These are phyloP conservation scores for Cheilosia pagana DNA, from an alignment of 2,888 invertebrate species.

Conservation along the genomic window DNA sequence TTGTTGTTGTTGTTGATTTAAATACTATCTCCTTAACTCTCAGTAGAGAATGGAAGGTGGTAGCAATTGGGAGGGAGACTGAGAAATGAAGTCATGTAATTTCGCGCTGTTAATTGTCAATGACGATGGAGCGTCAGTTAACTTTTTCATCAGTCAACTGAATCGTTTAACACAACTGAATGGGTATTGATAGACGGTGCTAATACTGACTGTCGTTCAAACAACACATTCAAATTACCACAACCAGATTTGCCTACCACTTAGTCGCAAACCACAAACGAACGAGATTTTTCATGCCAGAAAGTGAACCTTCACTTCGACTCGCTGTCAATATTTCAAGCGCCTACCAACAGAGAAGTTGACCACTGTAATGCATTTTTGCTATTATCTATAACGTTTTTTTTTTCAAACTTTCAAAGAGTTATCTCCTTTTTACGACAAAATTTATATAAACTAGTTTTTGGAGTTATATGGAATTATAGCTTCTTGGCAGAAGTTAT, in stretches of 20 bases:
- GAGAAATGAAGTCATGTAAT: constrained; percentile 44
- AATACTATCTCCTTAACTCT: not conserved
- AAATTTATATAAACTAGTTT: too few relatives aligned
- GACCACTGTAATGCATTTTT: too few relatives aligned
- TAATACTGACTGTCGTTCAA: constrained; percentile 8
- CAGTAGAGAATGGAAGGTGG: constrained; percentile 5
- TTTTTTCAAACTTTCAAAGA: too few relatives aligned
- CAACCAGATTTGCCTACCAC: constrained; percentile 62
- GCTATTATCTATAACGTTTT: too few relatives aligned
- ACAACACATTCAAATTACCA: constrained; percentile 42
- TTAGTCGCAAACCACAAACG: constrained; percentile 7
- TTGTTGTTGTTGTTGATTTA: constrained; percentile 1
- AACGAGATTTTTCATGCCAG: too few relatives aligned
- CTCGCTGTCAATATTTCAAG: too few relatives aligned
- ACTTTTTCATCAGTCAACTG: constrained; percentile 4
- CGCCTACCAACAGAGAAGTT: too few relatives aligned
- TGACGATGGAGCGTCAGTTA: constrained; percentile 4
- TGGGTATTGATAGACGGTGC: constrained; percentile 7
- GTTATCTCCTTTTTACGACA: too few relatives aligned
- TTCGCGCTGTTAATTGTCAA: constrained; percentile 20
- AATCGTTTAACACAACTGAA: constrained; percentile 20
- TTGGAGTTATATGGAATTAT: too few relatives aligned
- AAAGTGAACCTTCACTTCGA: too few relatives aligned
- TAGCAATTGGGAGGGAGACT: constrained; percentile 47
- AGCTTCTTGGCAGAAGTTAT: too few relatives aligned